Evolutionary conservation across 2,888 invertebrate genomes (phyloP), one percentile per base, ranked within the genome.

Genomic region (Trichogramma dendrolimi): DNA sequence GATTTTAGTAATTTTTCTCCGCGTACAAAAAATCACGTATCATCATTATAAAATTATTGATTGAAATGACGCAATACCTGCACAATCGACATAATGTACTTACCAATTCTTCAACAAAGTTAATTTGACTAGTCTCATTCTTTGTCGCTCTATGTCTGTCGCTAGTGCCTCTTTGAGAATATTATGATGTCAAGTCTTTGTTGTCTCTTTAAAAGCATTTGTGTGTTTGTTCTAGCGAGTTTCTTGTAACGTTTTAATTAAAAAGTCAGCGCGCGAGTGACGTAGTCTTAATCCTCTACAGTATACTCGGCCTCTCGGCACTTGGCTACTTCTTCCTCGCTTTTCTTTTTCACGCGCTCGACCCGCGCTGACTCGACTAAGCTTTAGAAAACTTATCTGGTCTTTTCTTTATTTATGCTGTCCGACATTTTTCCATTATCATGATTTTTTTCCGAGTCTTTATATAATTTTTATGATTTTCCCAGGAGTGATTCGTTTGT

Each of bases 201-300:
- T 27, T 27, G 27, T 27, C 27, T 27, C 27, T 27, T 27, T 27
- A 27, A 27, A 27, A 27, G 27, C 27, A 27, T 27, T 27, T 58
- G 54, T 63, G 63, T 63, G 65, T 63, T 66, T 27, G 27, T 27
- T 27, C 27, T 27, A 27, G 27, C 27, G 27, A 27, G 27, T 27
- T 27, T 39, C 40, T 11, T 53, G 49, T 55, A 43, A 52, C 49
- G 48, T 59, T 55, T 60, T 60, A 59, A 59, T 60, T 60, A 55
- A 60, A 60, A 47, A 47, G 40, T 6, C 8, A 55, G 47, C 40
- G 27, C 27, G 46, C 44, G 42, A 4, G 42, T 40, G 43, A 38
- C n/a, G 50, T 27, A 44, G n/a, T 44, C 39, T 49, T 55, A 27
- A 27, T 27, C 27, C 27, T 27, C 27, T 42, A 43, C 60, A 60